Evolutionary conservation across 2,113 vertebrate genomes (phyloP).

Genomic region (Tupaia chinensis): DNA sequence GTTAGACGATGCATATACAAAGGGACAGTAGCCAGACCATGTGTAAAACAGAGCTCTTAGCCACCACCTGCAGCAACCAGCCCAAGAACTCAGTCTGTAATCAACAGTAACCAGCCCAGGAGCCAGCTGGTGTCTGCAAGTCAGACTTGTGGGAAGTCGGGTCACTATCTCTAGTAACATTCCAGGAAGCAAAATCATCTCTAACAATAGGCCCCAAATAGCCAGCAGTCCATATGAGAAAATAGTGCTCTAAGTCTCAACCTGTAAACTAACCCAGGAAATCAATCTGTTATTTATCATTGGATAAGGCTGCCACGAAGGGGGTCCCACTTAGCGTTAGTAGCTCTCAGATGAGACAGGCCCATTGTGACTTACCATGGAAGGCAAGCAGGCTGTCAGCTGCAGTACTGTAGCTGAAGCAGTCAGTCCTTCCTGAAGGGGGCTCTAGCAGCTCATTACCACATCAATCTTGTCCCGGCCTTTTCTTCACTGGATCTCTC

Average conservation of each 20-base stretch:
- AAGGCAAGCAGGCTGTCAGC: not conserved
- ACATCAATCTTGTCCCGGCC: not conserved
- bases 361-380: too few relatives aligned
- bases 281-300: too few relatives aligned
- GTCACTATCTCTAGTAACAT: not conserved
- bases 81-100: not conserved
- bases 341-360: not conserved
- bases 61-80: not conserved
- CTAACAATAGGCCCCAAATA: not conserved
- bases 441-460: not conserved
- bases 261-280: too few relatives aligned
- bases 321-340: rapidly evolving
- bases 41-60: not conserved
- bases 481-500: not conserved
- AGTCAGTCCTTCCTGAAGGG: too few relatives aligned
- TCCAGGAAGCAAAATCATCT: not conserved
- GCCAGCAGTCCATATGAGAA: not conserved
- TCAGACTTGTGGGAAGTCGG: not conserved
- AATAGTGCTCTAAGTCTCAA: too few relatives aligned
- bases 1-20: not conserved
- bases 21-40: not conserved
- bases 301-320: not conserved
- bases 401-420: not conserved
- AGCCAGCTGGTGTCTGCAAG: not conserved
- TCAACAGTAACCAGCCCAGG: not conserved